phyloP scores from a whole-genome alignment of 2,888 invertebrate genomes.

The Eristalis arbustorum region DNA sequence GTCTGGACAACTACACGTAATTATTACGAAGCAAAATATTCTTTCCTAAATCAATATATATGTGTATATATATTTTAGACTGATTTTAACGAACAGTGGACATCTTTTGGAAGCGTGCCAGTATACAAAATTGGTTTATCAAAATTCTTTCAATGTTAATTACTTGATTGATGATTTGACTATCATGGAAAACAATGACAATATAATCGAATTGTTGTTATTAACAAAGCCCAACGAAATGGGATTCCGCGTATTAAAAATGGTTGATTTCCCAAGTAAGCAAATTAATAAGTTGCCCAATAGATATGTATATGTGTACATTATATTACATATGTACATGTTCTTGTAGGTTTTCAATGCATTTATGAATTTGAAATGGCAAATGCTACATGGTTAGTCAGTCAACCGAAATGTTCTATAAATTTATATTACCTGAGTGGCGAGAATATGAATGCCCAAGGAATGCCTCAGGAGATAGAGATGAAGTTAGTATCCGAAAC shows the following conservation, averaged over 20 bases:
- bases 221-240: constrained; percentile 74
- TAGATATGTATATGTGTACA: neutral
- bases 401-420: constrained; percentile 78
- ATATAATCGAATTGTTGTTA: constrained; percentile 76
- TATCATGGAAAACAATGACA: constrained; percentile 77
- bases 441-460: constrained; percentile 69
- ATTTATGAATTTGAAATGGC: constrained; percentile 76
- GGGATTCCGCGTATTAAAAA: constrained; percentile 74
- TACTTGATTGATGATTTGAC: constrained; percentile 77
- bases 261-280: constrained; percentile 79
- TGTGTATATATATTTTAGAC: constrained; percentile 67
- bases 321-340: neutral
- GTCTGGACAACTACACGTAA: constrained; percentile 77
- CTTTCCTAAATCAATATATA: neutral
- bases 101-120: constrained; percentile 78
- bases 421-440: constrained; percentile 78
- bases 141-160: constrained; percentile 31
- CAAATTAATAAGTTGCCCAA: neutral
- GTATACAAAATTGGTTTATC: constrained; percentile 74
- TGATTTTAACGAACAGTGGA: constrained; percentile 76
- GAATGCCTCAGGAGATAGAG: constrained; percentile 76
- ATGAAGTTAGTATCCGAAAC: constrained; percentile 79
- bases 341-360: constrained; percentile 75
- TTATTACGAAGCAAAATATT: neutral
- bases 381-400: constrained; percentile 77